These are phyloP conservation scores for Galemys pyrenaicus DNA, from an alignment of 2,113 vertebrate species.

Conservation along the genomic window DNA sequence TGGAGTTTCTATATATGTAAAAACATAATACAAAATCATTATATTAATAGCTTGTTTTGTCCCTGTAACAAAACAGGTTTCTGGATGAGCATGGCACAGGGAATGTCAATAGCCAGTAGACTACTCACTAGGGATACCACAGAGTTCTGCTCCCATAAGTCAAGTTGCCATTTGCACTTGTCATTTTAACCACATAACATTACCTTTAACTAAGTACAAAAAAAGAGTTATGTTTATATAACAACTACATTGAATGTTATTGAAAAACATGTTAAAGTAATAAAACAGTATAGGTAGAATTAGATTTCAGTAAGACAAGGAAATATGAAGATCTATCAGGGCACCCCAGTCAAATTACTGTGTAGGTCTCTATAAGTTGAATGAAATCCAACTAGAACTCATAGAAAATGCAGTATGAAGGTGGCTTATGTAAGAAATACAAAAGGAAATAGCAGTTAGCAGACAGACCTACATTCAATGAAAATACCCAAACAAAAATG, in stretches of 20 bases:
- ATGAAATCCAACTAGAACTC: neutral
- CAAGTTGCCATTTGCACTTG: constrained; percentile 1
- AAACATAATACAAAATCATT: neutral
- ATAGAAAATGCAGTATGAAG: neutral
- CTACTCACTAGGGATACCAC: neutral
- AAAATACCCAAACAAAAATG: neutral
- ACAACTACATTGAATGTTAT: constrained; percentile 32
- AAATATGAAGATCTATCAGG: neutral
- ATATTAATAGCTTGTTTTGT: neutral
- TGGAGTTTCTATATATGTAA: neutral
- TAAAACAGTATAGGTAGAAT: neutral
- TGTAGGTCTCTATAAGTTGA: neutral
- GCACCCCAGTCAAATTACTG: neutral
- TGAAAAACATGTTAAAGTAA: neutral
- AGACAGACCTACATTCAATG: neutral
- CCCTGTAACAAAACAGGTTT: neutral
- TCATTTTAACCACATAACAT: constrained; percentile 30
- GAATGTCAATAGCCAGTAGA: neutral
- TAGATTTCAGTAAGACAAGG: neutral
- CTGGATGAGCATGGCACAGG: neutral
- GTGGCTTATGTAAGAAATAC: neutral
- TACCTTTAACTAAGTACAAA: constrained; percentile 33
- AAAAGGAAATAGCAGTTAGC: neutral
- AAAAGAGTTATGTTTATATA: constrained; percentile 3
- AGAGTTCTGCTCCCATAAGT: neutral